A percentile compares a stretch with the other conserved stretches of the same genome.
Conservation (phyloP, 2,888 invertebrate genomes). For the Minunthozetes semirufus region DNA sequence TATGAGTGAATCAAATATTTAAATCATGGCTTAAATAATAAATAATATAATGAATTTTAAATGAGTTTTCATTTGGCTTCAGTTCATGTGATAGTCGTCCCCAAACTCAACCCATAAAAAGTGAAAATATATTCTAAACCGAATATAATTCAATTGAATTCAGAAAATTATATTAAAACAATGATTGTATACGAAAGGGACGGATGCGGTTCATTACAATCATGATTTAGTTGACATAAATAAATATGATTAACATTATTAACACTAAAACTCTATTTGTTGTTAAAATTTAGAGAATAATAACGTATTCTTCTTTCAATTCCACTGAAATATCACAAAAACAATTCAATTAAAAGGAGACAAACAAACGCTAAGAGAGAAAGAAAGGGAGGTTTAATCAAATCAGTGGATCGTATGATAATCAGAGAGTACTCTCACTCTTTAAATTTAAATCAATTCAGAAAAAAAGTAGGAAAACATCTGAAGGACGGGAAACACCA, state of each 20-base stretch:
- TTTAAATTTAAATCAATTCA: not conserved
- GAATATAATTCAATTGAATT: conserved; percentile 1
- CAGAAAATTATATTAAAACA: not conserved
- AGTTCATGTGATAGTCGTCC: not conserved
- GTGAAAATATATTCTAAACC: not conserved
- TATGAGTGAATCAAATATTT: not conserved
- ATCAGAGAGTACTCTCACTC: too few species aligned
- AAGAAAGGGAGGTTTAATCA: not conserved
- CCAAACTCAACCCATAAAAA: not conserved
- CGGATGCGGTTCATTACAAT: conserved; percentile 2
- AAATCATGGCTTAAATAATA: not conserved
- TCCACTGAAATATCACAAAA: not conserved
- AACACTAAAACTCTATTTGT: not conserved
- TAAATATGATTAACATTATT: conserved; percentile 7
- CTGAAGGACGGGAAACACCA: conserved; percentile 25
- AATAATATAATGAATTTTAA: conserved; percentile 11
- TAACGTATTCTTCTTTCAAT: not conserved
- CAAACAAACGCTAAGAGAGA: not conserved
- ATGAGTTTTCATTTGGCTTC: not conserved
- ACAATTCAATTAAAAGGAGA: not conserved
- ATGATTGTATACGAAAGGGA: not conserved
- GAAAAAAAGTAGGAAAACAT: not conserved
- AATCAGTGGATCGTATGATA: too few species aligned
- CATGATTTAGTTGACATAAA: conserved; percentile 7
- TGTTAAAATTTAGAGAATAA: not conserved